Evolutionary conservation across 2,113 vertebrate species (phyloP), one percentile per base, ranked within the genome.

Genomic region (Bubo bubo): DNA sequence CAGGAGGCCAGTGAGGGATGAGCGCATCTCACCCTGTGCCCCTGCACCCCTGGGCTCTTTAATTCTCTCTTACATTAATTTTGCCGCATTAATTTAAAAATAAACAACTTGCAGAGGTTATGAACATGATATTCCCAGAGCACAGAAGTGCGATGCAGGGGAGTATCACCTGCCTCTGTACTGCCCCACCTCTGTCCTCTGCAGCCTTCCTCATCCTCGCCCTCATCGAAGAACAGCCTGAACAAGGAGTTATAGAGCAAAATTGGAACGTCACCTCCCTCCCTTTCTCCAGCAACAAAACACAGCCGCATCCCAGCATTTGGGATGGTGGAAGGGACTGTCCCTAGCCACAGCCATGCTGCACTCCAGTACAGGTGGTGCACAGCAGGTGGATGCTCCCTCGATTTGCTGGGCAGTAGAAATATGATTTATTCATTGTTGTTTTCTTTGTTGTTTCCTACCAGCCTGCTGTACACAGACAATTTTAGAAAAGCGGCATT

Each of bases 351-450:
- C 10, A 66, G 43, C 58, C 18, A 2, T 8, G 21, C 88, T 53
- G 70, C 30, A 13, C 21, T 50, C 26, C 32, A 30, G 43, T 14
- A 1, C 76, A 85, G 80, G 79, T 94, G 90, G 32, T 28, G 1
- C 39, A 12, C 2, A 0, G 43, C 34, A 39, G 76, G 59, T 7
- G 1, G 76, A 50, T 72, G 77, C 56, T 81, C 17, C 52, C 73
- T 50, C 53, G 27, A 58, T 94, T 49, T 11, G 3, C 83, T 1
- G 28, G 90, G 70, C 92, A 76, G 34, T 32, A 68, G 70, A 91
- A 82, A 75, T 56, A 86, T 76, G 32, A 94, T 94, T 95, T 93
- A 97, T 97, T 97, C 86, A 94, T 86, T 2, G 2, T 28, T 79
- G n/a, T 85, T 95, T 90, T 43, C 84, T 87, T 81, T 93, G 73